These are phyloP conservation scores for Leptinotarsa haldemani DNA, from an alignment of 2,888 invertebrate genomes.

Conservation along the genomic window DNA sequence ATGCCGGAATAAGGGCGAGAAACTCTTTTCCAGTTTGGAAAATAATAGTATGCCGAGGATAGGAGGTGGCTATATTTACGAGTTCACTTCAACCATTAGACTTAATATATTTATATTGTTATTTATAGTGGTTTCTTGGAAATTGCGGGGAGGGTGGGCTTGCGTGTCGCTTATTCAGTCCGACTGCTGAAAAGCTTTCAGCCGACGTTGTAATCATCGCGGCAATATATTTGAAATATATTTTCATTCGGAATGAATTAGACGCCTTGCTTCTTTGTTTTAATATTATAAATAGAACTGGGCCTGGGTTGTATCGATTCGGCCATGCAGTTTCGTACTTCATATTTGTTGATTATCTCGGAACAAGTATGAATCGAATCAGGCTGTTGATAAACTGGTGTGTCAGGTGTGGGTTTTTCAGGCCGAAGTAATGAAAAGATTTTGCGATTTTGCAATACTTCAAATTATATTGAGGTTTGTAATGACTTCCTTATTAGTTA, in stretches of 20 bases:
- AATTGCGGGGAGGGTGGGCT: slow-evolving; percentile 56
- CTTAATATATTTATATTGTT: slow-evolving; percentile 65
- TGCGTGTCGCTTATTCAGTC: slow-evolving; percentile 48
- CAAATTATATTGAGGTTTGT: too few relatives aligned
- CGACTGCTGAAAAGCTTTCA: slow-evolving; percentile 53
- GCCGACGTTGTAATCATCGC: slow-evolving; percentile 48
- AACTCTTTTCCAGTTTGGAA: slow-evolving; percentile 9
- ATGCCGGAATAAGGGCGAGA: not conserved
- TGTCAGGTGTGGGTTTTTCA: not conserved
- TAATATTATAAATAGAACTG: slow-evolving; percentile 44
- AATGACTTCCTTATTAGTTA: too few relatives aligned
- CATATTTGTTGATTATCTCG: not conserved
- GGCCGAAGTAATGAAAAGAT: not conserved
- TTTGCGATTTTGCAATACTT: too few relatives aligned
- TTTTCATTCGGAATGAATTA: slow-evolving; percentile 45
- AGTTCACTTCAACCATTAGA: slow-evolving; percentile 62
- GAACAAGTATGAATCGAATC: not conserved
- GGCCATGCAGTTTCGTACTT: slow-evolving; percentile 2
- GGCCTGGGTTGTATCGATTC: slow-evolving; percentile 35
- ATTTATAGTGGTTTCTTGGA: slow-evolving; percentile 62
- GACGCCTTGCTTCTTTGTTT: slow-evolving; percentile 41
- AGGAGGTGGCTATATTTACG: slow-evolving; percentile 60
- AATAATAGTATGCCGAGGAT: slow-evolving; percentile 35
- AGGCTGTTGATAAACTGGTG: not conserved
- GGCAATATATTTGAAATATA: slow-evolving; percentile 48